Base-by-base conservation (phyloP, 2,113 vertebrate genomes). In the Platysternon megacephalum region DNA sequence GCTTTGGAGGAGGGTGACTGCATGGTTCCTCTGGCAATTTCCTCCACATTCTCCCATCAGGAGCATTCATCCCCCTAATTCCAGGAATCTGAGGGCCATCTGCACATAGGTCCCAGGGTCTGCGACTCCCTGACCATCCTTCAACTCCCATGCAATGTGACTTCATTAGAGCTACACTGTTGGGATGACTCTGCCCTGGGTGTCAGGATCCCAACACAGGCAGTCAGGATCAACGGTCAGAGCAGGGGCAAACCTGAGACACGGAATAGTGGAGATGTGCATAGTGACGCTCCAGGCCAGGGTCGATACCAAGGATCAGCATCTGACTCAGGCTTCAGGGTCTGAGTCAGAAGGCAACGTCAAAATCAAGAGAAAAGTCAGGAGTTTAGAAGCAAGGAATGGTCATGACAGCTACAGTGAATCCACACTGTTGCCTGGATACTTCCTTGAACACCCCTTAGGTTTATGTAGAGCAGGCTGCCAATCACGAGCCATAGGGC, bases 91-190 rank as follows among this genome's bases (percentile, higher is more conserved):
- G 79, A 32, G 8, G 53, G 13, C 29, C 32, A 26, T 86, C 21
- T 42, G 5, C 28, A 32, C 51, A 61, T 49, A 90, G 8, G 10
- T 74, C 14, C 79, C 61, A 58, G 14, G 68, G 0, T 0, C 44
- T 72, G 21, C 56, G 51, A 58, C 83, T 29, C 6, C 26, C 85
- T 86, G 93, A 22, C 2, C 79, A 2, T 53, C 3, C 84, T 5
- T 2, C 28, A 80, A 44, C 39, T 91, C 22, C 85, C 29, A 8
- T n/a, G 35, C 32, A 68, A n/a, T 68, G 32, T 19, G 7, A 68
- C 61, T 35, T 79, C 42, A 79, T 52, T 56, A 5, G 52, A 32
- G 53, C 19, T 55, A 74, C 5, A n/a, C 21, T 4, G 29, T 24
- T 56, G 48, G 53, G n/a, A 29, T 86, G 17, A 42, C n/a, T 74